Base-by-base conservation (phyloP, 2,113 vertebrate species). In the Nannospalax galili region DNA sequence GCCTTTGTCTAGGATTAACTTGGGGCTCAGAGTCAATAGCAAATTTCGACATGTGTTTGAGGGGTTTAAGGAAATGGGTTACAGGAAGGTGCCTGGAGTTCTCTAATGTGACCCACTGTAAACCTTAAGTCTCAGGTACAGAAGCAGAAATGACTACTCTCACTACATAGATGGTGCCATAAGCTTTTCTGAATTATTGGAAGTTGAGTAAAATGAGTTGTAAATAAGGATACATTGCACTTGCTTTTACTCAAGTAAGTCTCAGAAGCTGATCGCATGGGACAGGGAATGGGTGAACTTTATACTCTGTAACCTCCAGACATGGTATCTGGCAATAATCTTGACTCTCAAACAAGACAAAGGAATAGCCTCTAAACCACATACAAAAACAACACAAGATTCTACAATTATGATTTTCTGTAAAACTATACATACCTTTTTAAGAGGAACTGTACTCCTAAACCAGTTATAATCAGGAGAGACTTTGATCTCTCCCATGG, bases 391-490 rank as follows among this genome's bases (percentile, higher is more conserved):
- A 52, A 52, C 26, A 56, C 28, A 60, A 79, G 40, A 52, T 56
- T 92, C 70, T 42, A 85, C 60, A 91, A 92, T 42, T 1, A 32
- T 67, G 35, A 92, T 1, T 42, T 45, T 1, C 26, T 82, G 62
- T 92, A 95, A 91, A 96, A 81, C 26, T 12, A 45, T 92, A 98
- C 99, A 40, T 98, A 99, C 99, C 98, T 99, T 99, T 98, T 99
- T 99, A 95, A 99, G 98, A 40, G 99, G 99, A 95, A 99, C 99
- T 1, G 99, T 99, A 98, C 99, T 99, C 98, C 99, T 99, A 98
- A 99, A 99, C 99, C 99, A 99, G 98, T 99, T 99, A 89, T 99
- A 99, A 97, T 99, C 99, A 73, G 99, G 99, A 98, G 99, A 99
- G 98, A 99, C 98, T 98, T 99, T 99, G 96, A 99, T 99, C 98